Evolutionary conservation across 2,113 vertebrate species (phyloP).

Genomic region (Agelaius tricolor): DNA sequence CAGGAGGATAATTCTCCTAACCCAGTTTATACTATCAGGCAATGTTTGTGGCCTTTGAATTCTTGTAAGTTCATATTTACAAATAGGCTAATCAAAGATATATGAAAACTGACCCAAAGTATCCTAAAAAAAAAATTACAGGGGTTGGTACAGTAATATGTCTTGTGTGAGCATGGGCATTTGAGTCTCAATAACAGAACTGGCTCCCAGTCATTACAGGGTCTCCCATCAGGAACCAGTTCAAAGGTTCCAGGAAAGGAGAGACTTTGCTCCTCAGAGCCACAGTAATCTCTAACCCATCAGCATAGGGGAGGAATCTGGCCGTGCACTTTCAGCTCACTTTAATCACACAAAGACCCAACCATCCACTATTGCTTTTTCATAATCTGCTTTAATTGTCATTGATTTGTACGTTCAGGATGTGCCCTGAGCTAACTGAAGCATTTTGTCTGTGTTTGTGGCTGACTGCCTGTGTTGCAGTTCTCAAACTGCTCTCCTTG

Average conservation of each 20-base stretch:
- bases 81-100: background rate
- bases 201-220: background rate
- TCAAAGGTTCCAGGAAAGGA: background rate
- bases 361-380: slow-evolving; percentile 65
- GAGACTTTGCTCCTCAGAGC: background rate
- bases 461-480: background rate
- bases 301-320: background rate
- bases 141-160: background rate
- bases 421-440: background rate
- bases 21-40: background rate
- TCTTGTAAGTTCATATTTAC: background rate
- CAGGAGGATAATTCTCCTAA: background rate
- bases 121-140: background rate
- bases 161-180: background rate
- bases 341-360: slow-evolving; percentile 63
- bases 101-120: background rate
- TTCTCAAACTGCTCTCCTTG: background rate
- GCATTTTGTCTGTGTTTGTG: background rate
- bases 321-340: background rate
- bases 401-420: slow-evolving; percentile 54
- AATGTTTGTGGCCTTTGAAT: background rate
- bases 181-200: background rate
- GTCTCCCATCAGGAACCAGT: background rate
- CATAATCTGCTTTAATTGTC: slow-evolving; percentile 72
- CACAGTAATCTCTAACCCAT: background rate